These are phyloP conservation scores for Lymantria monacha DNA, from an alignment of 2,888 invertebrate species.

Conservation along the genomic window DNA sequence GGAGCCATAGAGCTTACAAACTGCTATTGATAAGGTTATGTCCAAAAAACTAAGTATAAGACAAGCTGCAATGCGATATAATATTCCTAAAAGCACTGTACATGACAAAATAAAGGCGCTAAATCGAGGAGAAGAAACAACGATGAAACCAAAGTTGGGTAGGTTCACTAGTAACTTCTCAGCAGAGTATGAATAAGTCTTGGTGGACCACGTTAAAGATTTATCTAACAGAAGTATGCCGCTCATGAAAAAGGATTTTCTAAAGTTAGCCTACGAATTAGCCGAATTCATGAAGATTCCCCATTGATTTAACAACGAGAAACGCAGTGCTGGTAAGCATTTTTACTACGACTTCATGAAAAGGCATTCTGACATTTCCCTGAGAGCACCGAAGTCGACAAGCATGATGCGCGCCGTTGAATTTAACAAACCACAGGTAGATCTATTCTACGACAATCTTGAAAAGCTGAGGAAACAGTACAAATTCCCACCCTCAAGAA, in stretches of 20 bases:
- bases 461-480: conserved; percentile 14
- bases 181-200: conserved; percentile 8
- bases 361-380: conserved; percentile 11
- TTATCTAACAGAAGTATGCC: too few relatives aligned
- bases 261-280: conserved; percentile 6
- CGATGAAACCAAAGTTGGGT: not conserved
- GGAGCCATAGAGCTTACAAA: conserved; percentile 13
- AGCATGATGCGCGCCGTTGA: conserved; percentile 21
- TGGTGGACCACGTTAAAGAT: too few relatives aligned
- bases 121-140: conserved; percentile 18
- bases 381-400: conserved; percentile 24
- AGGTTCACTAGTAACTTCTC: conserved; percentile 10
- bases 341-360: conserved; percentile 18
- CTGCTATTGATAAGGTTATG: conserved; percentile 16
- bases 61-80: conserved; percentile 17
- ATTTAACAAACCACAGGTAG: conserved; percentile 28
- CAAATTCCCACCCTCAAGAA: conserved; percentile 24
- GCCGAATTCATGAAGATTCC: conserved; percentile 5
- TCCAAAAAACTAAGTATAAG: conserved; percentile 11
- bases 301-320: conserved; percentile 15
- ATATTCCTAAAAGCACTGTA: conserved; percentile 22
- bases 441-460: conserved; percentile 20
- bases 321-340: conserved; percentile 10
- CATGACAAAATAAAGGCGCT: conserved; percentile 18
- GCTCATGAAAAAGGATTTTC: conserved; percentile 6